Evolutionary conservation across 2,888 invertebrate genomes (phyloP).

Genomic region (Harmothoe impar): DNA sequence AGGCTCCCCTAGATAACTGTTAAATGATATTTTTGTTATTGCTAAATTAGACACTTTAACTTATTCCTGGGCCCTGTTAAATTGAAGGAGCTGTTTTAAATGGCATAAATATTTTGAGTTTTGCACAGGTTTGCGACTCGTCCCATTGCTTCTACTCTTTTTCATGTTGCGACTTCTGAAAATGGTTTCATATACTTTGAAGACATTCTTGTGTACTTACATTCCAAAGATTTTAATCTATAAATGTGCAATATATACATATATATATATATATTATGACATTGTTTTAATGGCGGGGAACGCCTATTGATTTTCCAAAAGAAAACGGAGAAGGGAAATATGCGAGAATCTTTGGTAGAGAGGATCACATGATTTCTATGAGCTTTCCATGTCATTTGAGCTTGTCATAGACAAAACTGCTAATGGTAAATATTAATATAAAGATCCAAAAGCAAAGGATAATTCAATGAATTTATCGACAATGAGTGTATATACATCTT

Average conservation of each 20-base stretch:
- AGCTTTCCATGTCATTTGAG: conserved; percentile 12
- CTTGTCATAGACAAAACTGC: not conserved
- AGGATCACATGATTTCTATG: not conserved
- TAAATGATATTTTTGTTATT: not conserved
- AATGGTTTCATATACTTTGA: not conserved
- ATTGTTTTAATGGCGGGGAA: too few species aligned
- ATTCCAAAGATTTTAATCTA: conserved; percentile 4
- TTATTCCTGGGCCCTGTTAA: not conserved
- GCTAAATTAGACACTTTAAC: not conserved
- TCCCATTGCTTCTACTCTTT: not conserved
- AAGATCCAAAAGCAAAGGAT: too few species aligned
- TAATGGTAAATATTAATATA: not conserved
- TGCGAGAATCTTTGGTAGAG: not conserved
- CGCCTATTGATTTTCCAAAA: not conserved
- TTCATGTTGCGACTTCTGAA: not conserved
- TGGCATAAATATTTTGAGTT: not conserved
- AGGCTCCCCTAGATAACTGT: not conserved
- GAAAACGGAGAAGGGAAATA: not conserved
- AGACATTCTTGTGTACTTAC: not conserved
- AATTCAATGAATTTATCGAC: too few species aligned
- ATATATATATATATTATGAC: not conserved
- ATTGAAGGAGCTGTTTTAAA: too few species aligned
- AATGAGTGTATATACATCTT: too few species aligned
- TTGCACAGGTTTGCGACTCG: not conserved
- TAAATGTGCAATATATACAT: conserved; percentile 19